Evolutionary conservation across 2,888 invertebrate genomes (phyloP).

Genomic region (Amiota mariae): DNA sequence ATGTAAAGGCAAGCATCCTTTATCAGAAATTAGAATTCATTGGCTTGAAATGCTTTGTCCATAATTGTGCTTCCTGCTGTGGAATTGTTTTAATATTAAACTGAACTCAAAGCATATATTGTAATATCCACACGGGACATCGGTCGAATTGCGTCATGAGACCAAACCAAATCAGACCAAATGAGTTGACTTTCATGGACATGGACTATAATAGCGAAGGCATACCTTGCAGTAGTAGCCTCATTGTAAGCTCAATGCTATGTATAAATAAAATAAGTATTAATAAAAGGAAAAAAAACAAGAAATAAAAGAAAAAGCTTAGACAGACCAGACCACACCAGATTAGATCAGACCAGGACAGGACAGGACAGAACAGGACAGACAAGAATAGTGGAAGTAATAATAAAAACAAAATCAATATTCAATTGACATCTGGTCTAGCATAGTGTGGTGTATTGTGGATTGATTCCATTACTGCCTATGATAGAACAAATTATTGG

Average conservation of each 20-base stretch:
- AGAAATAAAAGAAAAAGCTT: no score
- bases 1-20: background rate
- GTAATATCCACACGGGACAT: constrained; percentile 15
- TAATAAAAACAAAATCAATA: constrained; percentile 24
- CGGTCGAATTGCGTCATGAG: background rate
- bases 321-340: no score
- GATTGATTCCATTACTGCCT: background rate
- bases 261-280: no score
- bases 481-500: no score
- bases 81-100: constrained; percentile 46
- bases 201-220: no score
- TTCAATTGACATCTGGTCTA: constrained; percentile 22
- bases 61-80: constrained; percentile 43
- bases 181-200: background rate
- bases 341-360: background rate
- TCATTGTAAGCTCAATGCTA: no score
- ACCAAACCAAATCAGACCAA: background rate
- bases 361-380: background rate
- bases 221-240: no score
- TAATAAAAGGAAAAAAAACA: no score
- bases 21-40: background rate
- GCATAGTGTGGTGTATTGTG: background rate
- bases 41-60: background rate
- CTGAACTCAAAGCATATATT: background rate
- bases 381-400: background rate